phyloP scores from a whole-genome alignment of 2,797 vertebrate species.

The Lutjanus campechanus region DNA sequence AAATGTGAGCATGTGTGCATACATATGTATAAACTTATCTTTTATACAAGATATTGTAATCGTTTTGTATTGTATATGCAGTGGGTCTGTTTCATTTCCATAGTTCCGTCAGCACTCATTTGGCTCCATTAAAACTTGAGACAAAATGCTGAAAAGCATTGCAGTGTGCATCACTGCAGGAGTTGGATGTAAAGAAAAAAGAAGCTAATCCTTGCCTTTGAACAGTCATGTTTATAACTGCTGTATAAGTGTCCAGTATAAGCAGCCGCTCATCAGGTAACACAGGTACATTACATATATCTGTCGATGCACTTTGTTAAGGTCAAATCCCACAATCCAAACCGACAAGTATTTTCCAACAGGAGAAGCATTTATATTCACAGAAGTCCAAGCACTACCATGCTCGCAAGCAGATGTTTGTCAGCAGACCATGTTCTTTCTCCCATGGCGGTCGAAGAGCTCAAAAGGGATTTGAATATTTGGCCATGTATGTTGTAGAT shows the following conservation, averaged over 20 bases:
- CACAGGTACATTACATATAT: conserved; percentile 51
- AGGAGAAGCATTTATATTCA: conserved; percentile 53
- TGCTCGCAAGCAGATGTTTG: conserved; percentile 31
- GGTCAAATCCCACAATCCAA: conserved; percentile 51
- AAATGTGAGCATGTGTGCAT: conserved; percentile 84
- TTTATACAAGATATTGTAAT: conserved; percentile 88
- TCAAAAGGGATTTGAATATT: conserved; percentile 75
- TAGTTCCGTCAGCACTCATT: conserved; percentile 49
- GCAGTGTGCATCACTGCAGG: conserved; percentile 45
- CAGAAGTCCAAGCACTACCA: conserved; percentile 71
- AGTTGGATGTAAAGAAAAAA: conserved; percentile 63
- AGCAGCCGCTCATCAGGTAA: conserved; percentile 68
- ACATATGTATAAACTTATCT: conserved; percentile 88
- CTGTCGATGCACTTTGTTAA: conserved; percentile 79
- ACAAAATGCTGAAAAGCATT: conserved; percentile 47
- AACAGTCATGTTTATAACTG: conserved; percentile 71
- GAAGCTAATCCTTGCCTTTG: conserved; percentile 57
- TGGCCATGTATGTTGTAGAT: conserved; percentile 75
- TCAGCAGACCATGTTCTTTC: conserved; percentile 29
- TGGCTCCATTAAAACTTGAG: conserved; percentile 49
- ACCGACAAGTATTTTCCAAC: conserved; percentile 57
- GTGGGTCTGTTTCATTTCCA: conserved; percentile 79
- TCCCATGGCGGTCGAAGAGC: conserved; percentile 52
- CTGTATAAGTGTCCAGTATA: conserved; percentile 73
- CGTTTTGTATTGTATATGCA: conserved; percentile 86